Evolutionary conservation across 1,140 invertebrate species (phyloP), one percentile per base, ranked within the genome.

Genomic region (Coenobita brevimanus): DNA sequence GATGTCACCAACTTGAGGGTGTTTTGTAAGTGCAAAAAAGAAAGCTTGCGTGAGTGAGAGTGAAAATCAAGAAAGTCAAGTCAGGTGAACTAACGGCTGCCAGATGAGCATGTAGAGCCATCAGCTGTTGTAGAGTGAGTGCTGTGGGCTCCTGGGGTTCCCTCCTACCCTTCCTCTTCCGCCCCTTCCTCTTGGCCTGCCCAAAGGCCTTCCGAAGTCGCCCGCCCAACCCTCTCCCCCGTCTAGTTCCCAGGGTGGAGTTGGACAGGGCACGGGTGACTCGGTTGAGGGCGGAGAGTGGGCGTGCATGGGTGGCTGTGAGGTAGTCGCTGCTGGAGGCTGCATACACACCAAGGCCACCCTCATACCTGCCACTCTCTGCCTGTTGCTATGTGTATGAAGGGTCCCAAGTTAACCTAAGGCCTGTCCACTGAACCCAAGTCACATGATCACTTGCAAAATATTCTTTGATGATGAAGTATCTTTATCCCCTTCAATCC

Each of bases 101-200:
- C 24, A 87, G 85, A 13, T 87, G 85, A 24, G 85, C 78, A 57
- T 87, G 85, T 41, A 87, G 85, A 27, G 85, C 85, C 85, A 87
- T 80, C 60, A 87, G 78, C 76, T 87, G 85, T 64, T 87, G 85
- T 8, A 87, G 50, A 17, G 75, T 87, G 43, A 87, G 64, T 36
- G 82, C 38, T 15, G 50, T 60, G 3, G 76, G 85, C 33, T 87
- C 60, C 67, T 41, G n/a, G 2, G 41, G 43, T 27, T 36, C 30
- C 57, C 27, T 71, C 27, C 54, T 46, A 3, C 60, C n/a, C 3
- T 62, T 33, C n/a, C 57, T 78, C 38, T 43, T 30, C 3, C n/a
- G 10, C 17, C 36, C 24, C 41, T 30, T 30, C 6, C 21, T 60
- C 30, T 43, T 46, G 1, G 64, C 30, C 41, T 62, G 57, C 21